Conservation (phyloP, 1,140 invertebrate genomes). For the Maniola jurtina region DNA sequence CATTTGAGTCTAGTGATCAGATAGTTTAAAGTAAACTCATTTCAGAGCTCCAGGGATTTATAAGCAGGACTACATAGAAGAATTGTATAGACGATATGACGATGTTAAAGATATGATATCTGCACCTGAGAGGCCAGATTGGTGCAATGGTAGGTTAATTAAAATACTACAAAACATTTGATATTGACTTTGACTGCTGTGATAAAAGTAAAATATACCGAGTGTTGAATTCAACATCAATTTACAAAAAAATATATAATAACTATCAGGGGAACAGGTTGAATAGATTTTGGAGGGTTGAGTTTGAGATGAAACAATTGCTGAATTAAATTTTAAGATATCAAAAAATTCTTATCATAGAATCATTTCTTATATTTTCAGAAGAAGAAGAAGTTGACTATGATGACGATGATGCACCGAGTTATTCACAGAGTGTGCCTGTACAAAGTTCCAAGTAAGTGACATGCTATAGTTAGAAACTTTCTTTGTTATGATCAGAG, state of each 20-base stretch:
- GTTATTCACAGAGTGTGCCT: constrained; percentile 40
- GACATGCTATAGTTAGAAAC: background rate
- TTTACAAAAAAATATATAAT: too few relatives aligned
- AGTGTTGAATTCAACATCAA: too few relatives aligned
- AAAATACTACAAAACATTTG: background rate
- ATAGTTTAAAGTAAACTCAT: background rate
- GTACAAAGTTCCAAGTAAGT: constrained; percentile 34
- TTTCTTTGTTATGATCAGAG: too few relatives aligned
- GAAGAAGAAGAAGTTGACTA: constrained; percentile 71
- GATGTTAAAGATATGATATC: constrained; percentile 84
- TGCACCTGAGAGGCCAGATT: constrained; percentile 89
- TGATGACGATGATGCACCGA: constrained; percentile 67
- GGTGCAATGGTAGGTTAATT: constrained; percentile 84
- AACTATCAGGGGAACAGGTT: too few relatives aligned
- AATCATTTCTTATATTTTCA: constrained; percentile 27
- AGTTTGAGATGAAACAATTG: too few relatives aligned
- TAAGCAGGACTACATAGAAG: constrained; percentile 87
- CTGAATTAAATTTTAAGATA: background rate
- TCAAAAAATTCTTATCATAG: background rate
- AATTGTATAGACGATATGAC: constrained; percentile 88
- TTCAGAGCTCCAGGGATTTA: constrained; percentile 87
- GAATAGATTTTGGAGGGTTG: too few relatives aligned
- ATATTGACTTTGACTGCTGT: too few relatives aligned
- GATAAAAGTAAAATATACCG: too few relatives aligned
- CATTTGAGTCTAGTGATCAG: background rate